A percentile compares a stretch with the other conserved stretches of the same genome.
Evolutionary conservation across 1,140 invertebrate species (phyloP).

Genomic region (Patella vulgata): DNA sequence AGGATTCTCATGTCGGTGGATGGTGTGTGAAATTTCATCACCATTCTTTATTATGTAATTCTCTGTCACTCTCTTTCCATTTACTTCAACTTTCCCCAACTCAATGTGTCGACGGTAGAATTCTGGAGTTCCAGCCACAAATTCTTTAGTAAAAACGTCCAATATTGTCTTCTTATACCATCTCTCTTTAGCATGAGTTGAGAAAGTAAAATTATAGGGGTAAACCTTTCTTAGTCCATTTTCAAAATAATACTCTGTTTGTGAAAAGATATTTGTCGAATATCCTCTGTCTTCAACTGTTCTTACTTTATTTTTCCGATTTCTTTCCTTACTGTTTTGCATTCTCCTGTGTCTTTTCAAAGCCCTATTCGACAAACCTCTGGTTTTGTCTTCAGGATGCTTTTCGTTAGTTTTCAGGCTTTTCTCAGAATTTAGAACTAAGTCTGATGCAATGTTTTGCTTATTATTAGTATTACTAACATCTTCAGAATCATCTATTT

Average conservation of each 20-base stretch:
- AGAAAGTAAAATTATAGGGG: slow-evolving; percentile 98
- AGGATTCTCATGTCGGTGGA: slow-evolving; percentile 90
- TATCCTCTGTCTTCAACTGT: slow-evolving; percentile 18
- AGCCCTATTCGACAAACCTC: no score
- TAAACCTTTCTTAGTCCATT: slow-evolving; percentile 98
- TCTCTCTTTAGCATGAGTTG: slow-evolving; percentile 95
- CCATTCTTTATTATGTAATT: slow-evolving; percentile 1
- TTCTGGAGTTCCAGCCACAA: slow-evolving; percentile 77
- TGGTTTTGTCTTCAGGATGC: no score
- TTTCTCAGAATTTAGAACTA: no score
- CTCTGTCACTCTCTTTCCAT: not conserved
- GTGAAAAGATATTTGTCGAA: slow-evolving; percentile 60
- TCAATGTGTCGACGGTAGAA: slow-evolving; percentile 75
- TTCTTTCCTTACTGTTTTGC: no score
- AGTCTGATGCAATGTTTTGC: no score
- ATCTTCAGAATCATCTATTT: no score
- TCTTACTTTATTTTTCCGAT: no score
- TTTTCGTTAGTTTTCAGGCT: no score
- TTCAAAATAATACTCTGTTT: slow-evolving; percentile 96
- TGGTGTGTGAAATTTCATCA: slow-evolving; percentile 17
- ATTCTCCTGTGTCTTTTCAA: no score
- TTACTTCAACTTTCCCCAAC: slow-evolving; percentile 6
- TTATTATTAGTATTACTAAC: no score
- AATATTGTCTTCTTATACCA: slow-evolving; percentile 96
- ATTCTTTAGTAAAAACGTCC: slow-evolving; percentile 94